A percentile compares a stretch with the other conserved stretches of the same genome.
These are phyloP conservation scores for Gymnarchus niloticus DNA, from an alignment of 2,113 vertebrate genomes.

Conservation along the genomic window DNA sequence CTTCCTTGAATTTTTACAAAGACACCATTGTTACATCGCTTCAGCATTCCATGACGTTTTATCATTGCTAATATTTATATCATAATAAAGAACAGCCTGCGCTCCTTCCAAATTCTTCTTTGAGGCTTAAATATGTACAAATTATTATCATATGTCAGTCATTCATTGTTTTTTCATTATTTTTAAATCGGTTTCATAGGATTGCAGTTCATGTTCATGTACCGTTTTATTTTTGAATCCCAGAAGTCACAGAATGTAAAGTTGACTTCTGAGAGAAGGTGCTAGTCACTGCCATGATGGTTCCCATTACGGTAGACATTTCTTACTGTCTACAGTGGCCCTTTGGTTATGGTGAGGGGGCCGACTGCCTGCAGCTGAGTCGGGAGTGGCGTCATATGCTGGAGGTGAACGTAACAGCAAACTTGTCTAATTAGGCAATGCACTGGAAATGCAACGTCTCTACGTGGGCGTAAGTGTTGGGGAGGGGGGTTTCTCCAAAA, in stretches of 20 bases:
- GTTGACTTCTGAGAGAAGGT: not conserved
- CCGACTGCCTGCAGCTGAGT: constrained; percentile 37
- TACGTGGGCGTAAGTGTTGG: constrained; percentile 39
- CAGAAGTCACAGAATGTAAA: not conserved
- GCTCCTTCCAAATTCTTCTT: not conserved
- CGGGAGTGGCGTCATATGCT: constrained; percentile 34
- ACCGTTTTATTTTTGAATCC: not conserved
- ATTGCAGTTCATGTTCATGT: not conserved
- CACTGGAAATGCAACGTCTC: constrained; percentile 57
- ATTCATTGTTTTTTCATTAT: not conserved
- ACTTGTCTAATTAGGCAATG: constrained; percentile 62
- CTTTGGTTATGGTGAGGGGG: constrained; percentile 44
- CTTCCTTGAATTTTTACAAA: not conserved
- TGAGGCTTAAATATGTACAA: not conserved
- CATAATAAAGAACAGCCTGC: not conserved
- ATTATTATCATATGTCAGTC: constrained; percentile 8
- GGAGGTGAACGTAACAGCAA: constrained; percentile 48
- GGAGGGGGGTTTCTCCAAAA: constrained; percentile 39
- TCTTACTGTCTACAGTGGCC: not conserved
- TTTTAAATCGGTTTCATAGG: not conserved
- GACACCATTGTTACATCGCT: not conserved
- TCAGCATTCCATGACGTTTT: not conserved
- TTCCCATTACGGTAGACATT: not conserved
- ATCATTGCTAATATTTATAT: not conserved
- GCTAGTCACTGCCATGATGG: not conserved